A percentile compares a stretch with the other conserved stretches of the same genome.
These are phyloP conservation scores for Homarus americanus DNA, from an alignment of 1,140 invertebrate genomes.

Conservation along the genomic window DNA sequence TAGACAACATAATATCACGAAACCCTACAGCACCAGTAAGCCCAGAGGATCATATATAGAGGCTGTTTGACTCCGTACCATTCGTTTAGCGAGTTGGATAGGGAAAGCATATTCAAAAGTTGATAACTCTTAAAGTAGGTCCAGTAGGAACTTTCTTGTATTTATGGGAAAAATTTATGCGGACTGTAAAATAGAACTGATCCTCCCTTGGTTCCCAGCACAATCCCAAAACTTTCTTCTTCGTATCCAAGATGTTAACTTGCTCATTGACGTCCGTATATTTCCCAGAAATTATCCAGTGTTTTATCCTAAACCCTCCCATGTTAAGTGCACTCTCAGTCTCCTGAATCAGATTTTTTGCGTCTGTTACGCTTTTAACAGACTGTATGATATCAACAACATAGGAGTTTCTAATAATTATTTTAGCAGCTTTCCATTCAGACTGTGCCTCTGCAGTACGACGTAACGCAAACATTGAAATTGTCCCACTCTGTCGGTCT, in stretches of 20 bases:
- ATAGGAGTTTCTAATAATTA: slow-evolving; percentile 5
- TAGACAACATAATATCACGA: too few relatives aligned
- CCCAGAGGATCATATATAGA: slow-evolving; percentile 37
- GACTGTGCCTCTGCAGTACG: not conserved
- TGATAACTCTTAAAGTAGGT: not conserved
- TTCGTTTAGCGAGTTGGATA: not conserved
- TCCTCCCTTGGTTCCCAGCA: slow-evolving; percentile 19
- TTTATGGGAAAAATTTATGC: slow-evolving; percentile 30
- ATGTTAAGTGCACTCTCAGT: slow-evolving; percentile 19
- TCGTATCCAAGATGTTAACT: too few relatives aligned
- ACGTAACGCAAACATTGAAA: slow-evolving; percentile 1
- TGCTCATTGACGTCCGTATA: not conserved
- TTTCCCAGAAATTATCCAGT: not conserved
- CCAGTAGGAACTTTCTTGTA: not conserved
- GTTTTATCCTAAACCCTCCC: not conserved
- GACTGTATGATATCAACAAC: slow-evolving; percentile 12
- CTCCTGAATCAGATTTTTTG: not conserved
- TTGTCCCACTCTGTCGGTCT: slow-evolving; percentile 15
- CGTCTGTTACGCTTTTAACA: not conserved
- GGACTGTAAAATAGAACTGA: slow-evolving; percentile 5
- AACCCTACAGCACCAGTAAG: too few relatives aligned
- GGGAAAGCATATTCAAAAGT: not conserved
- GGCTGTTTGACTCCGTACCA: slow-evolving; percentile 38
- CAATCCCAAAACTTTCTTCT: slow-evolving; percentile 26
- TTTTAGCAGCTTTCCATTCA: slow-evolving; percentile 1